phyloP scores from a whole-genome alignment of 2,888 invertebrate species.

The Amphipoea oculea region DNA sequence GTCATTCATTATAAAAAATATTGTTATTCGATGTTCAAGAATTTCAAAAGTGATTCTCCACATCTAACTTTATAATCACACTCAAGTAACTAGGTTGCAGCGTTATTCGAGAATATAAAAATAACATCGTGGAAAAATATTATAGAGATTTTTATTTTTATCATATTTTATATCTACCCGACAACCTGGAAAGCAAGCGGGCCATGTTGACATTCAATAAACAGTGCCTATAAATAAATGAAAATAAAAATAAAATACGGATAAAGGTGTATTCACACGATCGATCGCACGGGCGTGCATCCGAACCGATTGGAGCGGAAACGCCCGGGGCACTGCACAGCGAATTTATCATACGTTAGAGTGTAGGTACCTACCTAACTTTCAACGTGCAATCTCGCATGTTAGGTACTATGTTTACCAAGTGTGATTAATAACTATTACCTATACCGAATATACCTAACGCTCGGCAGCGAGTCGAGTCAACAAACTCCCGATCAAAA shows the following conservation, averaged over 20 bases:
- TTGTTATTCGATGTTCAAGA: background rate
- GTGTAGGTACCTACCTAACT: constrained; percentile 76
- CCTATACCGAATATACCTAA: constrained; percentile 39
- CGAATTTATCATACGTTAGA: constrained; percentile 84
- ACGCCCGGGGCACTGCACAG: constrained; percentile 83
- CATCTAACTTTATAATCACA: background rate
- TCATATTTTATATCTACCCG: constrained; percentile 39
- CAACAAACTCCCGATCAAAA: constrained; percentile 26
- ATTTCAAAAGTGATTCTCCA: background rate
- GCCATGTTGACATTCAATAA: constrained; percentile 61
- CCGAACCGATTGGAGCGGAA: constrained; percentile 86
- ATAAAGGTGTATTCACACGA: constrained; percentile 86
- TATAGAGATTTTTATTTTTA: constrained; percentile 42
- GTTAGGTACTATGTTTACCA: constrained; percentile 51
- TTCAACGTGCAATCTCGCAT: constrained; percentile 72
- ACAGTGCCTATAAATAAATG: constrained; percentile 71
- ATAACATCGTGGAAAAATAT: constrained; percentile 7
- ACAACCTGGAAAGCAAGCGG: constrained; percentile 49
- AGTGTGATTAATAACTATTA: constrained; percentile 63
- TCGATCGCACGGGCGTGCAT: constrained; percentile 83
- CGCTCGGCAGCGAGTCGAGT: constrained; percentile 39
- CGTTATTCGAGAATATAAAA: background rate
- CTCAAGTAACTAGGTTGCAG: background rate
- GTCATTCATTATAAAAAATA: background rate
- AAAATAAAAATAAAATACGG: constrained; percentile 78